Conservation (phyloP, 2,888 invertebrate genomes). For the Drosophila leonis region DNA sequence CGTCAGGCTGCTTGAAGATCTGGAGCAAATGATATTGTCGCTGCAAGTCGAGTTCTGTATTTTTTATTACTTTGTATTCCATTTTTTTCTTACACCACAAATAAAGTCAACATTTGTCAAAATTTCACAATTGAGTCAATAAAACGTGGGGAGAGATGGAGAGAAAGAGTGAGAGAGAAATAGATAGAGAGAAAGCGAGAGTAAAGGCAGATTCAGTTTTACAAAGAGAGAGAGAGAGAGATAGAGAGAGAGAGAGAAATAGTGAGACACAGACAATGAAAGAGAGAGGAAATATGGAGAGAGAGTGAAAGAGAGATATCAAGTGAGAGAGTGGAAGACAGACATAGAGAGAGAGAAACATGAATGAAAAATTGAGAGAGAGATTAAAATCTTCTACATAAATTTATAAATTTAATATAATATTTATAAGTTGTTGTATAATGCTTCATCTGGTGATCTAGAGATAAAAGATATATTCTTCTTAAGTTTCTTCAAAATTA, state of each 20-base stretch:
- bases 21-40: slow-evolving; percentile 49
- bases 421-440: too few species aligned
- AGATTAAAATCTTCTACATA: too few species aligned
- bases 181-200: not conserved
- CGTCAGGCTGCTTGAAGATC: slow-evolving; percentile 33
- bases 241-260: not conserved
- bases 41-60: not conserved
- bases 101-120: not conserved
- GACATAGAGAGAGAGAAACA: not conserved
- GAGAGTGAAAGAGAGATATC: too few species aligned
- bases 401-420: too few species aligned
- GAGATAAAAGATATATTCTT: not conserved
- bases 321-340: not conserved
- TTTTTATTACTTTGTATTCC: not conserved
- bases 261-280: too few species aligned
- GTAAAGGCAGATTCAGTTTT: not conserved
- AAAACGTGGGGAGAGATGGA: not conserved
- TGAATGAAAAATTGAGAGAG: not conserved
- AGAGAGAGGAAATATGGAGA: not conserved
- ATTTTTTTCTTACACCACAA: not conserved
- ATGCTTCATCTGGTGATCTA: not conserved
- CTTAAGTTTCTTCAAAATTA: not conserved
- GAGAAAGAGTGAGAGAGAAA: too few species aligned
- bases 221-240: not conserved
- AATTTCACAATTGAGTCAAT: not conserved